Evolutionary conservation across 2,797 vertebrate genomes (phyloP).

Genomic region (Babyrousa celebensis): DNA sequence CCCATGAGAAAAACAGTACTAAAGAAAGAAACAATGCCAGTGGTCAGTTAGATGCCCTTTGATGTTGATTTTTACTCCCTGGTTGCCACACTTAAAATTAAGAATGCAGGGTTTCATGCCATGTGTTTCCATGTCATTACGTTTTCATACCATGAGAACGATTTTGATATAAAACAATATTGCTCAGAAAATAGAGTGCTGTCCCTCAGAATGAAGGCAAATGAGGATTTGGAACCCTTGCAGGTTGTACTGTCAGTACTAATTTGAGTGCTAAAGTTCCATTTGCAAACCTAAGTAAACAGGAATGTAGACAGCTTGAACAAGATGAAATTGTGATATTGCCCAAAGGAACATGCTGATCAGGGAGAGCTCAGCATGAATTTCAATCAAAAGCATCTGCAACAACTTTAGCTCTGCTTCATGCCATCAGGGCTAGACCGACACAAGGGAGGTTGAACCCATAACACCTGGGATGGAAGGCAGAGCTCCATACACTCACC

Average conservation of each 20-base stretch:
- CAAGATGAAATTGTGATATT: conserved; percentile 47
- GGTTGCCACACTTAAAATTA: conserved; percentile 22
- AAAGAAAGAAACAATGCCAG: not conserved
- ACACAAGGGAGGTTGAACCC: conserved; percentile 57
- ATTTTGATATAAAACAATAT: conserved; percentile 81
- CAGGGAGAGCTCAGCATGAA: conserved; percentile 56
- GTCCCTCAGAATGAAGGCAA: conserved; percentile 77
- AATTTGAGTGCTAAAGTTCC: conserved; percentile 41
- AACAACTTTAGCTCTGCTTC: conserved; percentile 32
- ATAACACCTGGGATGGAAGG: conserved; percentile 60
- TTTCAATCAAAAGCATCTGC: conserved; percentile 64
- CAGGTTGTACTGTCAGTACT: conserved; percentile 76
- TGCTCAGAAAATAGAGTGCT: conserved; percentile 75
- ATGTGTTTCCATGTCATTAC: conserved; percentile 24
- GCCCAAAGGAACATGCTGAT: conserved; percentile 73
- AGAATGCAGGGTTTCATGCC: not conserved
- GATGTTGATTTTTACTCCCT: conserved; percentile 22
- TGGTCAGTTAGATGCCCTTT: conserved; percentile 10
- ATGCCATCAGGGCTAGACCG: not conserved
- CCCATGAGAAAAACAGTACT: not conserved
- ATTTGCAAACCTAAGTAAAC: conserved; percentile 60
- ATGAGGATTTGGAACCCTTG: conserved; percentile 78
- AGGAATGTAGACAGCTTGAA: conserved; percentile 77
- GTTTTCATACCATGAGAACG: conserved; percentile 68
- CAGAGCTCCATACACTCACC: conserved; percentile 25